A percentile compares a stretch with the other conserved stretches of the same genome.
phyloP scores from a whole-genome alignment of 2,888 invertebrate genomes.

The Lamellibrachia satsuma region DNA sequence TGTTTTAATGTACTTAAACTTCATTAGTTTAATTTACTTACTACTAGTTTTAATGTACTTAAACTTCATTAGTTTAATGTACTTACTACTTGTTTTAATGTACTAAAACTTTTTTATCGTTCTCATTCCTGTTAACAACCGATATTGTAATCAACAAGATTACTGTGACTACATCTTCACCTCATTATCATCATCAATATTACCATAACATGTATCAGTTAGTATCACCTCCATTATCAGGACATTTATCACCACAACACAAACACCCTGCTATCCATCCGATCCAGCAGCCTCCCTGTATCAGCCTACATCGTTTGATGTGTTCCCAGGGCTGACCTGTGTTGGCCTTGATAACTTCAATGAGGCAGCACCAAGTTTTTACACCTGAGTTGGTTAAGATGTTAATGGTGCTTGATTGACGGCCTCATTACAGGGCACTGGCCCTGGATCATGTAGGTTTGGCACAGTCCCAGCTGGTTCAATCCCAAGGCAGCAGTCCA shows the following conservation, averaged over 20 bases:
- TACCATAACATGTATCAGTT: not conserved
- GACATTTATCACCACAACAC: not conserved
- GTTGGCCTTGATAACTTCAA: not conserved
- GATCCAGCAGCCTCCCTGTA: not conserved
- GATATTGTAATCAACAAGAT: not conserved
- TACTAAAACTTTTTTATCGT: not conserved
- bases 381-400: constrained; percentile 12
- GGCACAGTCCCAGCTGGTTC: not conserved
- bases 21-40: no score
- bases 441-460: not conserved
- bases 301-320: not conserved
- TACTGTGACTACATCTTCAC: not conserved
- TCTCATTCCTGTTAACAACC: not conserved
- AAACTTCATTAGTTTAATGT: no score
- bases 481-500: not conserved
- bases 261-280: not conserved
- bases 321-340: not conserved
- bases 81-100: no score
- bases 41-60: no score
- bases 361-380: not conserved
- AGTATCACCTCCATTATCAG: not conserved
- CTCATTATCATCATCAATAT: not conserved
- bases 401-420: not conserved
- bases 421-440: not conserved
- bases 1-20: no score